Percentiles rank a stretch among this genome's conserved stretches.
These are phyloP conservation scores for Anguilla rostrata DNA, from an alignment of 2,113 vertebrate genomes.

Conservation along the genomic window DNA sequence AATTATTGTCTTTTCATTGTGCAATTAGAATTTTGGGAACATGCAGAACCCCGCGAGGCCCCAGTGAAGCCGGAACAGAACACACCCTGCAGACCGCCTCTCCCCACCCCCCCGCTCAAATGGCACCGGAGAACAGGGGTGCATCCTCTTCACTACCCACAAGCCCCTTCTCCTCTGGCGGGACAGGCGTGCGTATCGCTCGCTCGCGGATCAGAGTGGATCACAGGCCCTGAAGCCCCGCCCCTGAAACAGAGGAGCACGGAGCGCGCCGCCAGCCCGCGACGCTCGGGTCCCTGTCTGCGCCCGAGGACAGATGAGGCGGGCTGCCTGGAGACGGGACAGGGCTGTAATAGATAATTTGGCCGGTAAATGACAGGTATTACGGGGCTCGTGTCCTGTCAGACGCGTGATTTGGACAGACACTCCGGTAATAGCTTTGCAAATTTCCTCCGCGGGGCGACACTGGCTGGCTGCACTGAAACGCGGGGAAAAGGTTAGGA, in stretches of 20 bases:
- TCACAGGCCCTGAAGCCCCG: background rate
- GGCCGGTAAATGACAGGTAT: constrained; percentile 54
- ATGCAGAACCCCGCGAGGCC: constrained; percentile 36
- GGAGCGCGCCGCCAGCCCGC: background rate
- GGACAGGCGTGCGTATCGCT: background rate
- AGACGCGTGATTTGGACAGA: constrained; percentile 59
- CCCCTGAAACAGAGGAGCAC: background rate
- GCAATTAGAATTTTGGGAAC: constrained; percentile 42
- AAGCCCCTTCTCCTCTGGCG: background rate
- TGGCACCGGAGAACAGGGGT: too few species aligned
- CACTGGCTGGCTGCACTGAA: constrained; percentile 54
- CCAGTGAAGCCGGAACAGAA: constrained; percentile 13
- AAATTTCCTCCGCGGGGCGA: constrained; percentile 66
- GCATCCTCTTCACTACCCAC: background rate
- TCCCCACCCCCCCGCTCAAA: background rate
- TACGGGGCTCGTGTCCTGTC: constrained; percentile 47
- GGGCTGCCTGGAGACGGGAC: constrained; percentile 25
- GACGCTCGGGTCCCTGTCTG: background rate
- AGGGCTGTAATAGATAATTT: constrained; percentile 56
- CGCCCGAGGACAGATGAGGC: constrained; percentile 23
- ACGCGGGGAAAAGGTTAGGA: constrained; percentile 60
- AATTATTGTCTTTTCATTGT: constrained; percentile 57
- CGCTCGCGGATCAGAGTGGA: constrained; percentile 1
- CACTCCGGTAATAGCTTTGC: constrained; percentile 59
- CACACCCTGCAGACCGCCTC: constrained; percentile 20